Evolutionary conservation across 2,113 vertebrate genomes (phyloP).

Genomic region (Sturnus vulgaris): DNA sequence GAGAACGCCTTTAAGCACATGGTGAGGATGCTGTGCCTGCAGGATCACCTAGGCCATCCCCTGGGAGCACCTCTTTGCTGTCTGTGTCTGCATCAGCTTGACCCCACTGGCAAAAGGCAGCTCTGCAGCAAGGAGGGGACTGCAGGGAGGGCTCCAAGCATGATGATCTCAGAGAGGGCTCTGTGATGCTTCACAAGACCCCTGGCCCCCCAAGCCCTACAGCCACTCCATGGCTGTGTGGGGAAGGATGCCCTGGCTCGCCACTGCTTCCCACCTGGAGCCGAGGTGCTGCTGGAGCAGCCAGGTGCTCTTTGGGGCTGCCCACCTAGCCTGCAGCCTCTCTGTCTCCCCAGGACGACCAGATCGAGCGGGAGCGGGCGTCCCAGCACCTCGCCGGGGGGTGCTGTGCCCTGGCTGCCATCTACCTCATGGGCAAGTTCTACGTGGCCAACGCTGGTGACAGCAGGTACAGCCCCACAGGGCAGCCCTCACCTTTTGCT

Average conservation of each 20-base stretch:
- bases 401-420: slow-evolving; percentile 89
- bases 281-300: not conserved
- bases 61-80: not conserved
- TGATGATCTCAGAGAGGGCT: not conserved
- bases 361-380: slow-evolving; percentile 85
- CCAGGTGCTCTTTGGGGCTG: not conserved
- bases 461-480: slow-evolving; percentile 81
- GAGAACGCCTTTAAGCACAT: slow-evolving; percentile 94
- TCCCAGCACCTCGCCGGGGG: slow-evolving; percentile 85
- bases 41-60: accelerated
- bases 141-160: not conserved
- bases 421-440: slow-evolving; percentile 91
- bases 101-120: not conserved
- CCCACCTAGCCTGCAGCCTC: not conserved
- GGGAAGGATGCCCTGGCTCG: not conserved
- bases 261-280: not conserved
- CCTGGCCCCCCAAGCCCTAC: not conserved
- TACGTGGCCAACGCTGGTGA: slow-evolving; percentile 97
- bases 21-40: slow-evolving; percentile 73
- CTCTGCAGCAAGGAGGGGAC: not conserved
- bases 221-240: accelerated
- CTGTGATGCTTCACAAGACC: accelerated
- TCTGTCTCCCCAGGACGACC: slow-evolving; percentile 80
- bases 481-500: not conserved
- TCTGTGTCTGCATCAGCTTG: not conserved